Percentiles rank a stretch among this genome's conserved stretches.
Evolutionary conservation across 2,888 invertebrate species (phyloP).

Genomic region (Spatulosminthurus flaviceps): DNA sequence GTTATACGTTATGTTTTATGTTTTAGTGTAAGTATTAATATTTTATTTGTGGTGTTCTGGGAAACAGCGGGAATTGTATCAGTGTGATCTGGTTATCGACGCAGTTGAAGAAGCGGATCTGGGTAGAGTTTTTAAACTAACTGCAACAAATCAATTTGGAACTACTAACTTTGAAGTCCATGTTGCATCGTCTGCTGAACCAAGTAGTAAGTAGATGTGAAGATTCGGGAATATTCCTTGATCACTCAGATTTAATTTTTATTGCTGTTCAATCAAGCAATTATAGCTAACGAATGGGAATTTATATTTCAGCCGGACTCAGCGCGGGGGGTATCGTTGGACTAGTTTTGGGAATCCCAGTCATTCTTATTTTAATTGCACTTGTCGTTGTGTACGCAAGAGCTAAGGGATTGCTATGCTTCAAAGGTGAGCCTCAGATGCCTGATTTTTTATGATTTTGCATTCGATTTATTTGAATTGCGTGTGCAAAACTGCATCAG

Average conservation of each 20-base stretch:
- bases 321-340: constrained; percentile 62
- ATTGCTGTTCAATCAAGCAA: too few species aligned
- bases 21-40: too few species aligned
- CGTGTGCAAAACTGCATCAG: constrained; percentile 39
- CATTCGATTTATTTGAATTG: constrained; percentile 45
- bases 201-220: constrained; percentile 10
- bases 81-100: constrained; percentile 54
- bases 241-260: too few species aligned
- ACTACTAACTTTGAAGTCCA: constrained; percentile 52
- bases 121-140: constrained; percentile 54
- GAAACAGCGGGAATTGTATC: constrained; percentile 55
- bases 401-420: constrained; percentile 63
- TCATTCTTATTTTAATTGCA: constrained; percentile 61
- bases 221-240: too few species aligned
- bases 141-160: constrained; percentile 54
- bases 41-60: too few species aligned
- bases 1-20: too few species aligned
- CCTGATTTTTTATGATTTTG: constrained; percentile 60
- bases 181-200: constrained; percentile 50
- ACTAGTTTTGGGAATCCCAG: constrained; percentile 62
- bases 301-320: constrained; percentile 24
- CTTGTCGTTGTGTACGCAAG: constrained; percentile 63
- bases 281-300: not conserved
- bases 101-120: constrained; percentile 59
- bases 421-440: constrained; percentile 63